phyloP scores from a whole-genome alignment of 2,888 invertebrate species.

The Epinotia ramella region DNA sequence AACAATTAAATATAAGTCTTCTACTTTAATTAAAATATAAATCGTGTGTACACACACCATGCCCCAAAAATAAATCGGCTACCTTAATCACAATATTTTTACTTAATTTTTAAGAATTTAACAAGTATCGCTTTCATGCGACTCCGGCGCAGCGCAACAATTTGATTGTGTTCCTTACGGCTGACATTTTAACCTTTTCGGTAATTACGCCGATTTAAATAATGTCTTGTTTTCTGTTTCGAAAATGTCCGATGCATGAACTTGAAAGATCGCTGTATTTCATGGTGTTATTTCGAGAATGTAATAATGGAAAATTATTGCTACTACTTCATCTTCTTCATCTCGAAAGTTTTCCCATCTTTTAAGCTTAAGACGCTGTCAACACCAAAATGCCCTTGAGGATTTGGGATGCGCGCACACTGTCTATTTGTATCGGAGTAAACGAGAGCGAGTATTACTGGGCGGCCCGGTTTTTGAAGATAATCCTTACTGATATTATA shows the following conservation, averaged over 20 bases:
- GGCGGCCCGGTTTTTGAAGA: too few species aligned
- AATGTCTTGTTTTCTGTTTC: conserved; percentile 39
- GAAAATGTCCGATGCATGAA: conserved; percentile 8
- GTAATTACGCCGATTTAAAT: conserved; percentile 30
- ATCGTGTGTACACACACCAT: neutral
- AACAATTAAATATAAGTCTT: too few species aligned
- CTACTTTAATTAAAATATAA: neutral
- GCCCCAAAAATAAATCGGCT: conserved; percentile 10
- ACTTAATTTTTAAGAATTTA: conserved; percentile 30
- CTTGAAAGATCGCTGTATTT: neutral
- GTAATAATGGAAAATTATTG: neutral
- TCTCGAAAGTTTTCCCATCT: neutral
- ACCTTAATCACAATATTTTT: conserved; percentile 33
- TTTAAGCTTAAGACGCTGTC: too few species aligned
- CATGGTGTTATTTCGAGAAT: neutral
- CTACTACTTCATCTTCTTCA: too few species aligned
- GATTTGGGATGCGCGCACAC: too few species aligned
- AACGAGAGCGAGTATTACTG: too few species aligned
- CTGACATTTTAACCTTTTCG: conserved; percentile 29
- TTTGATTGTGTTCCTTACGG: conserved; percentile 25
- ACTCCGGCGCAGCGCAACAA: conserved; percentile 9
- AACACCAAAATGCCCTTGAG: too few species aligned
- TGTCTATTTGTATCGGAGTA: too few species aligned
- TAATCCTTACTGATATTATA: too few species aligned
- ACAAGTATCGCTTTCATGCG: conserved; percentile 30